phyloP scores from a whole-genome alignment of 2,888 invertebrate species.

The Brenthis daphne region DNA sequence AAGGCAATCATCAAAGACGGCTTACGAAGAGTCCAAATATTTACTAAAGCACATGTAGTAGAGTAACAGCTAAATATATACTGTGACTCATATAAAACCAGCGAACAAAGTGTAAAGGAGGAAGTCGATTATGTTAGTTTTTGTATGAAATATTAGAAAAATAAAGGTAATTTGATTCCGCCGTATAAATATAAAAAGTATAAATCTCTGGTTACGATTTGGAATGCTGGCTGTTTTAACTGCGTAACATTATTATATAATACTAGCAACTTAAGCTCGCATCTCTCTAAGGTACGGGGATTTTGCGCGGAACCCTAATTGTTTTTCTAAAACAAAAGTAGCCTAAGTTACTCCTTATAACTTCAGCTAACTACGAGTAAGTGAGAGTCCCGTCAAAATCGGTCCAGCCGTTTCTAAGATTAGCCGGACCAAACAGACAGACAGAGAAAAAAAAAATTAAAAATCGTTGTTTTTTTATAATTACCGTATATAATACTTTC shows the following conservation, averaged over 20 bases:
- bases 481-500: too few relatives aligned
- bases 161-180: slow-evolving; percentile 1
- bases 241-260: neutral
- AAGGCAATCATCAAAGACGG: neutral
- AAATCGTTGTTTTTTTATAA: too few relatives aligned
- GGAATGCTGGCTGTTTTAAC: neutral
- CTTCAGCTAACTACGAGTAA: too few relatives aligned
- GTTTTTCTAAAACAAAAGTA: too few relatives aligned
- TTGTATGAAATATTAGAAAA: slow-evolving; percentile 9
- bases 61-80: slow-evolving; percentile 27
- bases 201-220: slow-evolving; percentile 1
- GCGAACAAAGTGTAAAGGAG: slow-evolving; percentile 16
- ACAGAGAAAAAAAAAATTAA: too few relatives aligned
- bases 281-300: too few relatives aligned
- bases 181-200: neutral
- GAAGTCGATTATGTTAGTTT: slow-evolving; percentile 19
- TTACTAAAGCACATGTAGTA: slow-evolving; percentile 11
- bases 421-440: too few relatives aligned
- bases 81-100: slow-evolving; percentile 18
- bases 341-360: too few relatives aligned
- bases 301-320: too few relatives aligned
- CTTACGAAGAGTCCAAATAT: slow-evolving; percentile 18
- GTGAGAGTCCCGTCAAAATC: too few relatives aligned
- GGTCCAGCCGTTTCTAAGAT: too few relatives aligned
- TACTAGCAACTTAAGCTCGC: too few relatives aligned